Conservation (phyloP, 2,797 vertebrate genomes). For the Sebastes goodei region DNA sequence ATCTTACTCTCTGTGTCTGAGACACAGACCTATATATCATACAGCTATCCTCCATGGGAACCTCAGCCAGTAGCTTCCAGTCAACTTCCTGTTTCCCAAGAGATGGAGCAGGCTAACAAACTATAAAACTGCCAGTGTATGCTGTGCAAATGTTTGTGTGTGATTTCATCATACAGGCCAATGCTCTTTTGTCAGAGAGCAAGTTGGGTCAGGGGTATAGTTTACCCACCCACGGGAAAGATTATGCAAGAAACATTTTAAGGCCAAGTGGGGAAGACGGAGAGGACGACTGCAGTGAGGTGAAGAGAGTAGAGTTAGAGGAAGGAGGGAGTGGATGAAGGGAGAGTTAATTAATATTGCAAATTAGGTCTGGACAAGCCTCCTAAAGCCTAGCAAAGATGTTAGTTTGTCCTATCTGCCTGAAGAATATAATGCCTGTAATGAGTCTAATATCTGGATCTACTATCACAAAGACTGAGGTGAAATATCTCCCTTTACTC, state of each 20-base stretch:
- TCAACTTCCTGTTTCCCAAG: constrained; percentile 42
- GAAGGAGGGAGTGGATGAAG: background rate
- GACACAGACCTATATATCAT: background rate
- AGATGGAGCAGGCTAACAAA: constrained; percentile 10
- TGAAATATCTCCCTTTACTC: background rate
- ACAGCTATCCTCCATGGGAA: constrained; percentile 6
- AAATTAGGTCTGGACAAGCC: constrained; percentile 2
- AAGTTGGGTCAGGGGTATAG: background rate
- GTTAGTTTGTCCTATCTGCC: background rate
- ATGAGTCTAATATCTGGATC: background rate
- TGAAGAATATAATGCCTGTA: background rate
- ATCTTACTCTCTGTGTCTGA: background rate
- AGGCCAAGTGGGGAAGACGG: background rate
- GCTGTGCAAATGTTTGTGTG: background rate
- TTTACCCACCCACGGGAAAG: background rate
- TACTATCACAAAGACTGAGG: background rate
- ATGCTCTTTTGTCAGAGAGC: background rate
- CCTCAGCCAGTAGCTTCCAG: background rate
- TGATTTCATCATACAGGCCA: background rate
- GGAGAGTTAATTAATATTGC: background rate
- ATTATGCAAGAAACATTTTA: constrained; percentile 14
- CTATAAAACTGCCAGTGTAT: background rate
- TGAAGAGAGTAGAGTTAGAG: background rate
- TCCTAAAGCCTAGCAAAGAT: background rate
- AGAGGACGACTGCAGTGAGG: background rate